Conservation (phyloP, 2,797 vertebrate species). For the Pterois miles region DNA sequence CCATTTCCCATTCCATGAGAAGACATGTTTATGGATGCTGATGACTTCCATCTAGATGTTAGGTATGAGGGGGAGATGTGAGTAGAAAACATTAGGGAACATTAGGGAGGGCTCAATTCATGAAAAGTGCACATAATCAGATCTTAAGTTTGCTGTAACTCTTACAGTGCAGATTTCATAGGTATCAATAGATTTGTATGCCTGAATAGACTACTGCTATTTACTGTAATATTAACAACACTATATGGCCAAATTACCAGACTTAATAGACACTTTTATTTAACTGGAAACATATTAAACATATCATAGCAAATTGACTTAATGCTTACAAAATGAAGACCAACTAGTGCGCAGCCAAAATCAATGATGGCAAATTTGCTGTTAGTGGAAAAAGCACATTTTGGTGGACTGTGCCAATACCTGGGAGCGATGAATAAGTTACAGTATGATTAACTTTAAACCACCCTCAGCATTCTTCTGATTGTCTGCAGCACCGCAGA, state of each 20-base stretch:
- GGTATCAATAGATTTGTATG: not conserved
- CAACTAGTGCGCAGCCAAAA: slow-evolving; percentile 32
- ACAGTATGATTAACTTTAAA: not conserved
- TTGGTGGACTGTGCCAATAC: slow-evolving; percentile 18
- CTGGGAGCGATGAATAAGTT: slow-evolving; percentile 10
- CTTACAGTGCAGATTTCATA: slow-evolving; percentile 4
- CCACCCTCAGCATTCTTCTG: not conserved
- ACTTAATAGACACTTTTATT: slow-evolving; percentile 19
- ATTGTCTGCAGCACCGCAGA: slow-evolving; percentile 5
- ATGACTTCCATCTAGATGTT: slow-evolving; percentile 68
- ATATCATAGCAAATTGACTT: slow-evolving; percentile 2
- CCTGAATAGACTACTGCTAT: not conserved
- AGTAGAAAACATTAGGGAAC: slow-evolving; percentile 47
- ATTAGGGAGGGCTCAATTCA: slow-evolving; percentile 22
- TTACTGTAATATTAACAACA: slow-evolving; percentile 12
- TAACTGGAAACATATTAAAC: slow-evolving; percentile 26
- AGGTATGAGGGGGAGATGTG: slow-evolving; percentile 39
- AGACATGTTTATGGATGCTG: slow-evolving; percentile 72
- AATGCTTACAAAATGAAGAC: slow-evolving; percentile 27
- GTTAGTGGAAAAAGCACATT: not conserved
- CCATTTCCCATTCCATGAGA: slow-evolving; percentile 81
- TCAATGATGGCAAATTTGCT: slow-evolving; percentile 30
- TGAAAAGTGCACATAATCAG: slow-evolving; percentile 23
- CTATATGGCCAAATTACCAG: slow-evolving; percentile 1
- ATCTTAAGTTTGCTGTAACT: slow-evolving; percentile 14